phyloP scores from a whole-genome alignment of 1,140 invertebrate genomes.

The Drosophila rhopaloa region DNA sequence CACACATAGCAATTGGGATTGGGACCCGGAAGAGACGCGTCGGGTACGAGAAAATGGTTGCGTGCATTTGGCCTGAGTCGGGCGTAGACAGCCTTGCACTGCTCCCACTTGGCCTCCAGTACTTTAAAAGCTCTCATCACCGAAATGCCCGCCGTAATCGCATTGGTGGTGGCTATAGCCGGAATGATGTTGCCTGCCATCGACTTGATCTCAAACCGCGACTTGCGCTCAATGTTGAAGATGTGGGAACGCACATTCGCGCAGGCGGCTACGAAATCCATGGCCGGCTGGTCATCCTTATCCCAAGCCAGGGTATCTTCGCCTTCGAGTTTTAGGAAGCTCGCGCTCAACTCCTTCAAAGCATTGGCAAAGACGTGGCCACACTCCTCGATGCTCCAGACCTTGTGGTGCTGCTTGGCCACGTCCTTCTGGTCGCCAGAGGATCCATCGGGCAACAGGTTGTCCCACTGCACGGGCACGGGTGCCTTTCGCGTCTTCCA shows the following conservation, averaged over 20 bases:
- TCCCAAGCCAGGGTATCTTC: conserved; percentile 96
- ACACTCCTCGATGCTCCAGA: conserved; percentile 91
- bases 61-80: conserved; percentile 89
- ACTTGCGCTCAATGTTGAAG: conserved; percentile 95
- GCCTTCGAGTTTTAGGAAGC: conserved; percentile 86
- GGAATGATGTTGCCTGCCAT: conserved; percentile 99
- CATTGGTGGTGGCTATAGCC: conserved; percentile 99
- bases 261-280: conserved; percentile 98
- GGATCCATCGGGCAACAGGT: conserved; percentile 86
- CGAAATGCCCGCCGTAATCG: conserved; percentile 97
- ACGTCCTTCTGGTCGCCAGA: conserved; percentile 60
- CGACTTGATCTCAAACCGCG: conserved; percentile 98
- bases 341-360: conserved; percentile 89
- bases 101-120: conserved; percentile 88
- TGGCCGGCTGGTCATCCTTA: conserved; percentile 96
- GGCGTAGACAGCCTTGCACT: conserved; percentile 91
- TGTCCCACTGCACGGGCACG: conserved; percentile 90
- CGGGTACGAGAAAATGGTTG: conserved; percentile 89
- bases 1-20: conserved; percentile 95
- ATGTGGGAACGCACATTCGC: conserved; percentile 97
- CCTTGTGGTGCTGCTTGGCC: conserved; percentile 89
- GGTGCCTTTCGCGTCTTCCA: conserved; percentile 96
- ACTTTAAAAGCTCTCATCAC: conserved; percentile 95
- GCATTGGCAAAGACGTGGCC: conserved; percentile 90
- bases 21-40: conserved; percentile 88